These are phyloP conservation scores for Antitype chi DNA, from an alignment of 2,888 invertebrate genomes.

Conservation along the genomic window DNA sequence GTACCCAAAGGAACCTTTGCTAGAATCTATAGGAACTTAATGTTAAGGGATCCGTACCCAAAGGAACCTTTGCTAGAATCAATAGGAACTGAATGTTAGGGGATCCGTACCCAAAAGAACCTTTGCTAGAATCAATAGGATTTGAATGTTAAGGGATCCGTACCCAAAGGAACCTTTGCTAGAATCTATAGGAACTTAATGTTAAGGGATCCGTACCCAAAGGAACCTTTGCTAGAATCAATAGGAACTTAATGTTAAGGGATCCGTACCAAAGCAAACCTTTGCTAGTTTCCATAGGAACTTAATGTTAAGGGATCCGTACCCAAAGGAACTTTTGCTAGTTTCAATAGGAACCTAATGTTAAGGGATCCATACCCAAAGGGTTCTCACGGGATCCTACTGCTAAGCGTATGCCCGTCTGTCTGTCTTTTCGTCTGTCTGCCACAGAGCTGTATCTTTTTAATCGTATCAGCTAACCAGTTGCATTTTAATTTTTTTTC, in stretches of 20 bases:
- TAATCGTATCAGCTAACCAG: neutral
- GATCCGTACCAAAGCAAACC: neutral
- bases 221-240: constrained; percentile 11
- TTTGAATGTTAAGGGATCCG: neutral
- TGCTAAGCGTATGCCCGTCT: neutral
- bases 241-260: constrained; percentile 16
- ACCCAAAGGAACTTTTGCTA: too few species aligned
- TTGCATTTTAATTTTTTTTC: too few species aligned
- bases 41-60: neutral
- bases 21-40: constrained; percentile 11
- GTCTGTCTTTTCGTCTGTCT: neutral
- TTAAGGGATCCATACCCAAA: neutral
- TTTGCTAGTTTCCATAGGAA: constrained; percentile 16
- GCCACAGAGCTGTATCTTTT: neutral
- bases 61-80: constrained; percentile 12
- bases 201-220: neutral
- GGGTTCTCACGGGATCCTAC: neutral
- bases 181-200: constrained; percentile 12
- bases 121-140: constrained; percentile 12
- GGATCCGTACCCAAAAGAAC: neutral
- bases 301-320: neutral
- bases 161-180: constrained; percentile 9
- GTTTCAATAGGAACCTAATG: too few species aligned
- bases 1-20: neutral
- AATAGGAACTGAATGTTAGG: constrained; percentile 15